Base-by-base conservation (phyloP, 2,113 vertebrate species). In the Polypterus senegalus region DNA sequence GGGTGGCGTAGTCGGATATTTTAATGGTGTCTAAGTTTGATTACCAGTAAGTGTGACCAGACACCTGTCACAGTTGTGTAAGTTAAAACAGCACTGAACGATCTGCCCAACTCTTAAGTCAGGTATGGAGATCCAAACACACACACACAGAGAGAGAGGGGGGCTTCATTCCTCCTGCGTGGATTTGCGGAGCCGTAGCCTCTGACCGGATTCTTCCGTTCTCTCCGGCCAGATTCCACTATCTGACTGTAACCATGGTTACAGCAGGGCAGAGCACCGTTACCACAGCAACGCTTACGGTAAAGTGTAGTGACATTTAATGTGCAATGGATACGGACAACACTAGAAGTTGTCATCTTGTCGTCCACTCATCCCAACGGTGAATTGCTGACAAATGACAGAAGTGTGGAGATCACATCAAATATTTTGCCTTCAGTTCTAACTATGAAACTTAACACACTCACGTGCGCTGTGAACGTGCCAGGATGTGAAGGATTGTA, bases 201-300 rank as follows among this genome's bases (percentile, higher is more conserved):
- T 63, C 48, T 57, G 10, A 46, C 9, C 9, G 9, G n/a, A 27
- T 27, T 4, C 62, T 58, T 7, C 57, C 27, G 45, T 43, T 49
- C 27, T 51, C 27, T 57, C 8, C 5, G 45, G 46, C 45, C 6
- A 57, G 47, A 63, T 49, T 49, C 45, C 48, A 55, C 55, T 49
- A 46, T 54, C 52, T 47, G 4, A 47, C 55, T 63, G 54, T 57
- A 49, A 56, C 48, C 54, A 63, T 57, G 54, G 47, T 57, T 57
- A 54, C 56, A 45, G 6, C 55, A 47, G 57, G 47, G 55, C 47
- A 63, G 10, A 60, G 46, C 9, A 4, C 9, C 43, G 62, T 63
- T 57, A 55, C 48, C 46, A 53, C 44, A 43, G 62, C 62, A 63
- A 63, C 27, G 48, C 45, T 57, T 56, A 53, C 27, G 54, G 27